These are phyloP conservation scores for Acanthosepion esculentum DNA, from an alignment of 2,888 invertebrate genomes.

Conservation along the genomic window DNA sequence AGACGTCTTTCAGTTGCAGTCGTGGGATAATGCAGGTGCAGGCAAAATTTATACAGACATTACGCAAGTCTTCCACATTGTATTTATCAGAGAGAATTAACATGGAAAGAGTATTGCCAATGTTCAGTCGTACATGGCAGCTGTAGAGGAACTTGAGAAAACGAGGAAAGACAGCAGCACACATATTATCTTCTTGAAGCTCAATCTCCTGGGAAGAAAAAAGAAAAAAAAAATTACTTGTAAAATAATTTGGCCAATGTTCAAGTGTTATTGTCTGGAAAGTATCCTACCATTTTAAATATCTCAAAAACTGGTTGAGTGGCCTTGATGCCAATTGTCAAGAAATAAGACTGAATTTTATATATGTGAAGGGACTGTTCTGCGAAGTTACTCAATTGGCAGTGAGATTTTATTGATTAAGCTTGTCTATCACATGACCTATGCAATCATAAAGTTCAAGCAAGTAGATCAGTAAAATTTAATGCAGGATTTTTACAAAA, in stretches of 20 bases:
- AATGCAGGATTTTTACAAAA: too few species aligned
- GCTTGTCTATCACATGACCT: too few species aligned
- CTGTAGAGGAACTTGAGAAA: constrained; percentile 76
- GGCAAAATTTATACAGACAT: constrained; percentile 75
- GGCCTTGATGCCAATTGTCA: too few species aligned
- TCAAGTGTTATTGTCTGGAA: not conserved
- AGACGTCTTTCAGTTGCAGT: constrained; percentile 74
- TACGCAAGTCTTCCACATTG: constrained; percentile 73
- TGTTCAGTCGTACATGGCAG: constrained; percentile 74
- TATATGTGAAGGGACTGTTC: too few species aligned
- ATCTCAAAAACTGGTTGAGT: too few species aligned
- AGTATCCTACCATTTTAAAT: too few species aligned
- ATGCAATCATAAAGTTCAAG: too few species aligned
- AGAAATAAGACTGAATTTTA: too few species aligned
- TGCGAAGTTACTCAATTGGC: too few species aligned
- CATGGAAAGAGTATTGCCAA: constrained; percentile 74
- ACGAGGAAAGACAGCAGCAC: constrained; percentile 73
- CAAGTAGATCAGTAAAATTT: too few species aligned
- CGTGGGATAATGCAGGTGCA: constrained; percentile 73
- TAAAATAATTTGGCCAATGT: not conserved
- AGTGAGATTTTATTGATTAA: too few species aligned
- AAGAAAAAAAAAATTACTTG: not conserved
- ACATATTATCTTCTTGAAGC: constrained; percentile 73
- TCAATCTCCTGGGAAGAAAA: constrained; percentile 64
- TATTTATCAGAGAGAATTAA: constrained; percentile 76